Evolutionary conservation across 2,888 invertebrate species (phyloP), one percentile per base, ranked within the genome.

Genomic region (Chouioia cunea): DNA sequence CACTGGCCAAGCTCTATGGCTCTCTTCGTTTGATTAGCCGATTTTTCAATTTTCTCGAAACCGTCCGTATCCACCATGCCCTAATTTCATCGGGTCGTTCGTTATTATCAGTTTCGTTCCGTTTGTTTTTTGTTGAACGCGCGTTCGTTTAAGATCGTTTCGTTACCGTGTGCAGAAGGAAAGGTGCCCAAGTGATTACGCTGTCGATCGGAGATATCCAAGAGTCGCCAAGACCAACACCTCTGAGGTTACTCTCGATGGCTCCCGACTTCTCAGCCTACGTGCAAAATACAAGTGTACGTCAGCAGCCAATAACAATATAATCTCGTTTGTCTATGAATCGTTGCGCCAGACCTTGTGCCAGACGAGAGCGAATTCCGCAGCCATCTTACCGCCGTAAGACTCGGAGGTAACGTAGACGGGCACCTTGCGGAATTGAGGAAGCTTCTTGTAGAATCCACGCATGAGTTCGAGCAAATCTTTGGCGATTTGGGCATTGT

Each of bases 371-470:
- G 92, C 94, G 83, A 96, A 95, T 79, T 94, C 94, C 0, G 93
- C 91, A 0, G 94, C 93, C 95, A 96, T 96, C 87, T 97, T 97
- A 1, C 96, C 97, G 18, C 97, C 97, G 83, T 97, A 97, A 0
- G 96, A 96, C 84, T 97, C 96, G 23, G 93, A 93, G 79, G 94
- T 93, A 73, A 97, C 93, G 81, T 96, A 96, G 46, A 95, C 87
- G 0, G 95, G 93, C 0, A 92, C 89, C 12, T 86, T 87, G 82
- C 90, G 88, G 80, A 96, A 96, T 78, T 92, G 89, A 0, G 93
- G 90, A 80, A 92, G 87, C 15, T 87, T 82, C 16, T 86, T 79
- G 76, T 93, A 91, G 84, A 97, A 94, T 6, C 88, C 88, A 79
- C 88, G 89, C 86, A 95, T 89, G 48, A 94, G 87, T 63, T 88